Evolutionary conservation across 1,140 invertebrate genomes (phyloP).

Genomic region (Parapsyche elsis): DNA sequence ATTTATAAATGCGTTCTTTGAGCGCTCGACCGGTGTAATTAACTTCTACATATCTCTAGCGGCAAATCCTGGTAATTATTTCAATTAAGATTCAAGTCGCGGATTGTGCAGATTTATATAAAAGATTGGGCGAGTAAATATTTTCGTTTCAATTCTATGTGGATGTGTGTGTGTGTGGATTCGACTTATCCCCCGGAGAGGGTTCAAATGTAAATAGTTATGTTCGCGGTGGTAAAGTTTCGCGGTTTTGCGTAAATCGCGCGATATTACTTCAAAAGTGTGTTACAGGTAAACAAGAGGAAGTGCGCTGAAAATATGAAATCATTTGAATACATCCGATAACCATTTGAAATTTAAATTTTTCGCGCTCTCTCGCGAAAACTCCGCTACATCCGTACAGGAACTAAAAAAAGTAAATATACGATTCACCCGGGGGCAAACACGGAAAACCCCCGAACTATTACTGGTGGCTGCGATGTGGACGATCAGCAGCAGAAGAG

Average conservation of each 20-base stretch:
- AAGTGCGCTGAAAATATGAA: slow-evolving; percentile 41
- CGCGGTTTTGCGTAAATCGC: slow-evolving; percentile 1
- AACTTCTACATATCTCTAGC: slow-evolving; percentile 13
- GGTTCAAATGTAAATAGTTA: no score
- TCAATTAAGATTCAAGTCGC: slow-evolving; percentile 23
- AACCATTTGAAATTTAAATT: slow-evolving; percentile 42
- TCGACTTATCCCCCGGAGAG: no score
- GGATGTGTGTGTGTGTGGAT: no score
- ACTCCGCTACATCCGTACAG: slow-evolving; percentile 13
- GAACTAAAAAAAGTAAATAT: slow-evolving; percentile 8
- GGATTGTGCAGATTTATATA: no score
- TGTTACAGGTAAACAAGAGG: slow-evolving; percentile 37
- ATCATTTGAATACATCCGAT: slow-evolving; percentile 44
- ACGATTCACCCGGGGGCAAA: slow-evolving; percentile 24
- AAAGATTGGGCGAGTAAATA: no score
- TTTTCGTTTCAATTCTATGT: no score
- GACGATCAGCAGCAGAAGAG: not conserved
- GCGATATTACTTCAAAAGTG: slow-evolving; percentile 22
- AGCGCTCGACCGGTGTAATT: slow-evolving; percentile 1
- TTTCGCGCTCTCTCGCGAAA: slow-evolving; percentile 16
- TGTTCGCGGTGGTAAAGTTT: no score
- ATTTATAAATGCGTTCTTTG: slow-evolving; percentile 26
- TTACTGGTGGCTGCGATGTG: slow-evolving; percentile 2
- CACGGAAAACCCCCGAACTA: slow-evolving; percentile 30
- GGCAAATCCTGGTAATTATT: slow-evolving; percentile 25